Evolutionary conservation across 64 coral and sea anemone genomes (phyloP), one percentile per base, ranked within the genome.

Genomic region (Cladopsammia gracilis): DNA sequence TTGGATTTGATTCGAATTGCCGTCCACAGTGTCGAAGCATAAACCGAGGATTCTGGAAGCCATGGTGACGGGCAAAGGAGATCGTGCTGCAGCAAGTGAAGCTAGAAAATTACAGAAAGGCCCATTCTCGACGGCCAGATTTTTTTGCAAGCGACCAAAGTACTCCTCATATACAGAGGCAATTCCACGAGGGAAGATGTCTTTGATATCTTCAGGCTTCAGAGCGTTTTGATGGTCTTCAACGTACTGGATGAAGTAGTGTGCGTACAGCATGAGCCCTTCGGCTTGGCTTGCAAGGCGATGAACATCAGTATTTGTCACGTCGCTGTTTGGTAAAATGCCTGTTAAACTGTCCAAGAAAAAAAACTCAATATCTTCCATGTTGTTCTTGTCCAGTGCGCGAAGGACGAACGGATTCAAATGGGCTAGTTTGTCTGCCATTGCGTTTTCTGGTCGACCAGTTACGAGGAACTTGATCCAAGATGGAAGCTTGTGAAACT

Each of bases 381-480:
- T 14, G 48, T 96, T 96, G 34, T 96, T 87, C 54, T 80, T 18
- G 73, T 91, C 77, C 18, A 19, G 20, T 0, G 81, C 65, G 6
- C 65, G 19, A 18, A 96, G 71, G 10, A 88, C 85, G 47, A 92
- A 46, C 10, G 73, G 64, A 5, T 88, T 58, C 3, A 88, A 66
- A 74, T 26, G 59, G 8, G 22, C 11, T 0, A 92, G 76, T 68
- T 96, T 89, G 48, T 54, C 25, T 24, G 60, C 77, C 34, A 96
- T 76, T 43, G 48, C 46, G 10, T 82, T 74, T 54, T 82, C 89
- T 76, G 90, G 84, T 61, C 94, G 67, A 61, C 89, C 91, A 3
- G 94, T 96, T 45, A 96, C 77, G 16, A 96, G 68, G 43, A 92
- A 81, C 62, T 96, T 96, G 15, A 96, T 88, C 89, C 94, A 96